phyloP scores from a whole-genome alignment of 2,888 invertebrate species.

The Pimpla rufipes region DNA sequence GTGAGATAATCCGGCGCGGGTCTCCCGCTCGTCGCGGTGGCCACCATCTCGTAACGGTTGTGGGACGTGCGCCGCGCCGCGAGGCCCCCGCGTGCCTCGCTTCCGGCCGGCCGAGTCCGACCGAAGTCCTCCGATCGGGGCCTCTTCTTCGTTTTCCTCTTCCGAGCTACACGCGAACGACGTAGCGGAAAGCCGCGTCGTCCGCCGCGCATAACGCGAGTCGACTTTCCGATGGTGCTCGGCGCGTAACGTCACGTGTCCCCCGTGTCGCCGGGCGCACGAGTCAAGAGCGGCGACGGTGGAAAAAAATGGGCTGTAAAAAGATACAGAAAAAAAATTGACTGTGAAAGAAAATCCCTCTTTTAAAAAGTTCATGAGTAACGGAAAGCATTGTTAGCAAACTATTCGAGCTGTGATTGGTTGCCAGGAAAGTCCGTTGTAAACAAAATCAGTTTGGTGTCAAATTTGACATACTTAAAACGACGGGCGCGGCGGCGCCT shows the following conservation, averaged over 20 bases:
- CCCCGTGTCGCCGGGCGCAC: not conserved
- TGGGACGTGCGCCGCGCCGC: too few species aligned
- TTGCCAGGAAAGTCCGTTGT: too few species aligned
- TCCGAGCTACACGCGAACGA: constrained; percentile 19
- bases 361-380: too few species aligned
- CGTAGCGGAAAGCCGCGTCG: constrained; percentile 56
- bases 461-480: too few species aligned
- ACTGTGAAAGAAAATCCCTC: too few species aligned
- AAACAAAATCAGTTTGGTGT: too few species aligned
- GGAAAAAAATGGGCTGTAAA: too few species aligned
- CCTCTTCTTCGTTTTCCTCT: not conserved
- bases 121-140: constrained; percentile 26
- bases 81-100: constrained; percentile 73
- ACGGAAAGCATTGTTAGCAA: too few species aligned
- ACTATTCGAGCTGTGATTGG: too few species aligned
- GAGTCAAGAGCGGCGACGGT: not conserved
- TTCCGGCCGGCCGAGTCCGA: constrained; percentile 78
- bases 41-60: constrained; percentile 73
- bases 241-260: constrained; percentile 45
- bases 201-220: constrained; percentile 55
- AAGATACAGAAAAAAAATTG: too few species aligned
- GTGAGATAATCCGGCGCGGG: constrained; percentile 77
- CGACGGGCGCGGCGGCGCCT: too few species aligned
- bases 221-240: constrained; percentile 32
- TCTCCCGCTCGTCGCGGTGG: constrained; percentile 24